Percentiles rank a stretch among this genome's conserved stretches.
Conservation (phyloP, 2,797 vertebrate genomes). For the Agapornis canus region DNA sequence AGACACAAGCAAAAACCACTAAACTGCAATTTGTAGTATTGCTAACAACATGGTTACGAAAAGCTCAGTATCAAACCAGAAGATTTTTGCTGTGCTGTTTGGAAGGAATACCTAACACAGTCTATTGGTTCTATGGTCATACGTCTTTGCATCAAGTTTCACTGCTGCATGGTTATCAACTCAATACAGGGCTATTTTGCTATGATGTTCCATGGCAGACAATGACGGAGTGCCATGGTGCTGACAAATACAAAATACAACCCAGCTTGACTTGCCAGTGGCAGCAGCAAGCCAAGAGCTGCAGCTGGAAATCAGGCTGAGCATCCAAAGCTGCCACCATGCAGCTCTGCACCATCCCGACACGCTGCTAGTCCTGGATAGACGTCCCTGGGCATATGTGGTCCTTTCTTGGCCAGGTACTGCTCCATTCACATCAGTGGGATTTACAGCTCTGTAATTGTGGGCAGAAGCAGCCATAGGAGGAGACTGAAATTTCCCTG, state of each 20-base stretch:
- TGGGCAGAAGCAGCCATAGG: not conserved
- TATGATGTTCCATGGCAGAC: not conserved
- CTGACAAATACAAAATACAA: not conserved
- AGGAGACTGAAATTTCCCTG: not conserved
- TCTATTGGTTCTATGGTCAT: not conserved
- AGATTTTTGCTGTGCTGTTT: conserved; percentile 18
- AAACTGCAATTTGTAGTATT: not conserved
- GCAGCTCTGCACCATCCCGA: not conserved
- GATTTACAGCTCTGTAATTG: conserved; percentile 8
- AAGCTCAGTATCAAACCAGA: not conserved
- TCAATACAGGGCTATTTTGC: not conserved
- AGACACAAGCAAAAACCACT: conserved; percentile 52
- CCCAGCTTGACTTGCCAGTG: not conserved
- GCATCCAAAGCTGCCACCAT: accelerated
- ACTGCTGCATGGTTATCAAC: not conserved
- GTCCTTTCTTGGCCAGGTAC: not conserved
- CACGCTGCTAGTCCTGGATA: accelerated
- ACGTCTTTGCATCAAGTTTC: not conserved
- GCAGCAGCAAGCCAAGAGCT: not conserved
- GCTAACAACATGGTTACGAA: not conserved
- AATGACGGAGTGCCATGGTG: accelerated
- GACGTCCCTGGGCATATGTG: accelerated
- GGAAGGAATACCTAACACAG: not conserved
- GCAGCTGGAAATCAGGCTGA: not conserved
- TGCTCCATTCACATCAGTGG: conserved; percentile 4